phyloP scores from a whole-genome alignment of 1,140 invertebrate genomes.

The Saccostrea echinata region DNA sequence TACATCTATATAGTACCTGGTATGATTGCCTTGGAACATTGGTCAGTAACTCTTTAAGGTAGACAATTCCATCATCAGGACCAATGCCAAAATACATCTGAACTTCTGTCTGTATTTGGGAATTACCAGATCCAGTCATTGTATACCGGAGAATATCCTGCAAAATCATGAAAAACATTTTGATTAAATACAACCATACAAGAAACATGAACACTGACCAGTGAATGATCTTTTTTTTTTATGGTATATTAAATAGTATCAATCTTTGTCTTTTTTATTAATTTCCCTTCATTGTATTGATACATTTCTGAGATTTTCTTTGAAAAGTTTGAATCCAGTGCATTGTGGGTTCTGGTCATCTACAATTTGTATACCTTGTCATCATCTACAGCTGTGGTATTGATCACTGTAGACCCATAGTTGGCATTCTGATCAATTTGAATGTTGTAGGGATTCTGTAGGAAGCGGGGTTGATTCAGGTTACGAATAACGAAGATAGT shows the following conservation, averaged over 20 bases:
- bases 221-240: too few species aligned
- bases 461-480: conserved; percentile 59
- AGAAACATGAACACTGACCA: too few species aligned
- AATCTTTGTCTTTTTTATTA: too few species aligned
- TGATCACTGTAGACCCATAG: conserved; percentile 55
- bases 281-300: too few species aligned
- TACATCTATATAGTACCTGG: conserved; percentile 82
- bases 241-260: too few species aligned
- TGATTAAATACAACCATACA: neutral
- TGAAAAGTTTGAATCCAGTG: too few species aligned
- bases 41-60: conserved; percentile 65
- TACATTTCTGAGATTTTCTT: too few species aligned
- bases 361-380: conserved; percentile 65
- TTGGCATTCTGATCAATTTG: conserved; percentile 79
- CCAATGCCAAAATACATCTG: conserved; percentile 68
- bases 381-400: conserved; percentile 64
- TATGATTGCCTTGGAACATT: conserved; percentile 83
- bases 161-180: neutral
- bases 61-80: conserved; percentile 65
- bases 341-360: too few species aligned
- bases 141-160: conserved; percentile 68
- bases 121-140: conserved; percentile 49
- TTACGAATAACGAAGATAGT: conserved; percentile 61
- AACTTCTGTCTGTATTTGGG: neutral
- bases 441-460: conserved; percentile 42